phyloP scores from a whole-genome alignment of 1,140 invertebrate genomes.

The Lamellibrachia luymesi region DNA sequence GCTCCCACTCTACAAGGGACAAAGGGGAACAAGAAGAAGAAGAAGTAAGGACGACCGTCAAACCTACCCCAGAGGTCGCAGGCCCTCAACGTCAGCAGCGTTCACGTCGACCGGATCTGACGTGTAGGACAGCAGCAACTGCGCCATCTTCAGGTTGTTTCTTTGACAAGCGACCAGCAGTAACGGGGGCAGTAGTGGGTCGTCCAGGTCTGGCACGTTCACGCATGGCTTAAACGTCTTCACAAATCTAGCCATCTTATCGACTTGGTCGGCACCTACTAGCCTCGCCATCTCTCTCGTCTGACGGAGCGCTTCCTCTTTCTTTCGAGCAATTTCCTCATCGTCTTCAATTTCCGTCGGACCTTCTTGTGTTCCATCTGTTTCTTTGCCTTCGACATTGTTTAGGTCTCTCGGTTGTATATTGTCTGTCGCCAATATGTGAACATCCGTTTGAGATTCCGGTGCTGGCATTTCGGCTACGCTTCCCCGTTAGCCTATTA shows the following conservation, averaged over 20 bases:
- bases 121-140: not conserved
- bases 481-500: not conserved
- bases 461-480: not conserved
- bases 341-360: not conserved
- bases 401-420: not conserved
- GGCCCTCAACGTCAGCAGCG: not conserved
- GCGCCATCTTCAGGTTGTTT: not conserved
- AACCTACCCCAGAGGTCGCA: not conserved
- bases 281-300: not conserved
- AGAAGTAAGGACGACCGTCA: not conserved
- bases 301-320: not conserved
- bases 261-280: not conserved
- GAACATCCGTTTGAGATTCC: not conserved
- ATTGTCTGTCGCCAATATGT: not conserved
- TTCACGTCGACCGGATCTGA: constrained; percentile 1
- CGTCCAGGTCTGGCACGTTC: not conserved
- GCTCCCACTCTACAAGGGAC: no score
- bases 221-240: not conserved
- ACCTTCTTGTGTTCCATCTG: not conserved
- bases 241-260: not conserved
- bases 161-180: constrained; percentile 1
- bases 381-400: not conserved
- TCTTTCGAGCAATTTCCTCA: not conserved
- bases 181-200: not conserved
- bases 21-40: not conserved